Evolutionary conservation across 2,888 invertebrate genomes (phyloP).

Genomic region (Nomada goodeniana): DNA sequence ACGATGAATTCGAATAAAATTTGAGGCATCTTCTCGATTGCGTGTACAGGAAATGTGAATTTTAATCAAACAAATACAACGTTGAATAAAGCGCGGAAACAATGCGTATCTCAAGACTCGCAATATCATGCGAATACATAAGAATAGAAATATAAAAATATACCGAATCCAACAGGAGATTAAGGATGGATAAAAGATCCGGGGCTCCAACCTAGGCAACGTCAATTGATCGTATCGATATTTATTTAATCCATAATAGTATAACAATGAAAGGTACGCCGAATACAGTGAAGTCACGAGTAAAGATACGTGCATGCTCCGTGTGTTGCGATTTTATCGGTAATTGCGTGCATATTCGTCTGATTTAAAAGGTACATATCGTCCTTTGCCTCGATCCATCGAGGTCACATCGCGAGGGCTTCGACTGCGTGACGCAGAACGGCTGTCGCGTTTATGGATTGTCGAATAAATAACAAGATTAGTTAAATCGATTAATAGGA

Average conservation of each 20-base stretch:
- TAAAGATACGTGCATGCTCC: slow-evolving; percentile 67
- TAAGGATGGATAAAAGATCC: too few species aligned
- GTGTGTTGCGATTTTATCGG: background rate
- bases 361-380: background rate
- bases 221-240: slow-evolving; percentile 59
- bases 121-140: too few species aligned
- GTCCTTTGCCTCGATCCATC: background rate
- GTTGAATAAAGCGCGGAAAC: too few species aligned
- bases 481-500: slow-evolving; percentile 62
- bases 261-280: slow-evolving; percentile 76
- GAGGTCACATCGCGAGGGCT: background rate
- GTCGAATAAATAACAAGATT: slow-evolving; percentile 68
- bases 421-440: background rate
- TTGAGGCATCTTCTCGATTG: too few species aligned
- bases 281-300: slow-evolving; percentile 74
- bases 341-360: background rate
- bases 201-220: background rate
- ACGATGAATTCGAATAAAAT: too few species aligned
- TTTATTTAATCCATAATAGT: slow-evolving; percentile 74
- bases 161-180: too few species aligned
- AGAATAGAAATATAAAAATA: too few species aligned
- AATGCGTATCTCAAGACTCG: too few species aligned
- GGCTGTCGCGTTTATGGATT: slow-evolving; percentile 31
- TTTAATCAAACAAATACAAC: too few species aligned
- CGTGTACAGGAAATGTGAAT: too few species aligned